phyloP scores from a whole-genome alignment of 1,140 invertebrate genomes.

The Apis laboriosa region DNA sequence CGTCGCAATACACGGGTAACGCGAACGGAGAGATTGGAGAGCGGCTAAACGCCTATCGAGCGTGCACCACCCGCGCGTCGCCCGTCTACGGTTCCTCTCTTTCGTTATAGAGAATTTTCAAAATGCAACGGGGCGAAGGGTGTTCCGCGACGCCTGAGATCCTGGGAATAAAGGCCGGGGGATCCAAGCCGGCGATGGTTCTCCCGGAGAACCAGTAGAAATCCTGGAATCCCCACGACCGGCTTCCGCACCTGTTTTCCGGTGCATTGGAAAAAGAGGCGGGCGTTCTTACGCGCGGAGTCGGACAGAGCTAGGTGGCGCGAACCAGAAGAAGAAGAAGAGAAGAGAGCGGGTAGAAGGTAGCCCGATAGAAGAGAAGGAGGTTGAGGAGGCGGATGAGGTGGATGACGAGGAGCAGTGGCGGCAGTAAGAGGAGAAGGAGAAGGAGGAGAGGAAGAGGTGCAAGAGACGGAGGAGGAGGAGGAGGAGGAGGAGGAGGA shows the following conservation, averaged over 20 bases:
- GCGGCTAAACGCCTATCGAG: slow-evolving; percentile 47
- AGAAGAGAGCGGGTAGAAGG: slow-evolving; percentile 54
- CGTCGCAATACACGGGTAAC: slow-evolving; percentile 25
- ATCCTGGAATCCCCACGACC: slow-evolving; percentile 64
- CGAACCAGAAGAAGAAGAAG: slow-evolving; percentile 64
- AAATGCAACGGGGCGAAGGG: slow-evolving; percentile 55
- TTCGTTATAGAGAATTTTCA: slow-evolving; percentile 58
- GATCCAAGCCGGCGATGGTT: slow-evolving; percentile 55
- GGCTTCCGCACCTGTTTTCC: slow-evolving; percentile 66
- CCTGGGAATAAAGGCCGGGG: slow-evolving; percentile 61
- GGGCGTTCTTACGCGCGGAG: slow-evolving; percentile 66
- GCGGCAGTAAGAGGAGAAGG: slow-evolving; percentile 32
- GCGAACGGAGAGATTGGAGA: slow-evolving; percentile 18
- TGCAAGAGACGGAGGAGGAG: slow-evolving; percentile 11
- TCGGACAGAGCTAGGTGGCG: slow-evolving; percentile 57
- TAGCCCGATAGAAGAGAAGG: slow-evolving; percentile 63
- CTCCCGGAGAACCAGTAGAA: slow-evolving; percentile 61
- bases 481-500: slow-evolving; percentile 44
- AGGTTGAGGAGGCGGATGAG: slow-evolving; percentile 62
- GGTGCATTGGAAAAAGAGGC: slow-evolving; percentile 69
- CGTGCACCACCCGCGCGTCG: slow-evolving; percentile 26
- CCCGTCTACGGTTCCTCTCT: neutral
- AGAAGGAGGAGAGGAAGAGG: slow-evolving; percentile 50
- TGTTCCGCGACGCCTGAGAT: slow-evolving; percentile 45
- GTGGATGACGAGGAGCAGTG: slow-evolving; percentile 51